Evolutionary conservation across 2,113 vertebrate species (phyloP).

Genomic region (Nycticebus coucang): DNA sequence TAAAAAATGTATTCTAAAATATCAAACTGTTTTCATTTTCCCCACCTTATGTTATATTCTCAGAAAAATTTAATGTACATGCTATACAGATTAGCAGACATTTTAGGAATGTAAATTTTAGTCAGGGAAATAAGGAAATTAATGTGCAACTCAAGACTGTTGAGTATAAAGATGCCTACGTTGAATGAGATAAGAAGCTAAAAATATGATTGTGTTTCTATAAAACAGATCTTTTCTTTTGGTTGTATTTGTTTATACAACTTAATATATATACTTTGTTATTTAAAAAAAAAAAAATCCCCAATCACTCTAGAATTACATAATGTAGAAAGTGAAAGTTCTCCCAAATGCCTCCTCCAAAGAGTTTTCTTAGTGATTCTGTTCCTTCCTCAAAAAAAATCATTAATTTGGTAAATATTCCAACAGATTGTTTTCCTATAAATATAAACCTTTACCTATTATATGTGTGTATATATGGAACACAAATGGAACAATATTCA

Average conservation of each 20-base stretch:
- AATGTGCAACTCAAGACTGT: not conserved
- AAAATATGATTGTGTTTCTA: not conserved
- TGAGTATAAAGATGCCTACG: not conserved
- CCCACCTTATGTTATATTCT: not conserved
- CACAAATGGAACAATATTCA: not conserved
- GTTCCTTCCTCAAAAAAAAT: not conserved
- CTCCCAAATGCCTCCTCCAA: not conserved
- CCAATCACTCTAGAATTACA: not conserved
- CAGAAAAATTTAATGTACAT: not conserved
- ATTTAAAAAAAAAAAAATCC: not conserved
- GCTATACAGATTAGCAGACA: not conserved
- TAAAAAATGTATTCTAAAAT: rapidly evolving
- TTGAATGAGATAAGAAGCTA: not conserved
- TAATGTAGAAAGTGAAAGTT: not conserved
- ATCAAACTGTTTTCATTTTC: not conserved
- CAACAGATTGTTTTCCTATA: not conserved
- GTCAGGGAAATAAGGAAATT: not conserved
- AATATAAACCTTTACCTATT: not conserved
- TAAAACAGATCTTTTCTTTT: not conserved
- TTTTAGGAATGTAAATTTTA: not conserved
- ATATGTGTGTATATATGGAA: not conserved
- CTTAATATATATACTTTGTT: not conserved
- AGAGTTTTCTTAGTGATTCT: not conserved
- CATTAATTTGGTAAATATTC: not conserved
- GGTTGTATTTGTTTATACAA: not conserved